Conservation (phyloP, 53 echinoderm and acorn worm genomes). For the Paracentrotus lividus region DNA sequence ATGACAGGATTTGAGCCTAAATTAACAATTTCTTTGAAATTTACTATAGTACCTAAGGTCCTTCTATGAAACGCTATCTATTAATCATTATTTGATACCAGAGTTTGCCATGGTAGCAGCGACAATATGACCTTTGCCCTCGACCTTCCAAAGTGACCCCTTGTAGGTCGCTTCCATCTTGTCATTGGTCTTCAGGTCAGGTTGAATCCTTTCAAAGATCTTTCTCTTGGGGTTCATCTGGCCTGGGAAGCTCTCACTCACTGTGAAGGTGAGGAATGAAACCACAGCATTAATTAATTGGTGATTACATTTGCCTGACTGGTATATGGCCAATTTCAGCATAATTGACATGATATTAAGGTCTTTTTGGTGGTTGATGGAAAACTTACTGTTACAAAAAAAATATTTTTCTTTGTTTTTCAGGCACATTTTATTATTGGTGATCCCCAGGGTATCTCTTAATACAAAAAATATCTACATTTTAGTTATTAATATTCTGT, state of each 20-base stretch:
- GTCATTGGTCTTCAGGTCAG: conserved; percentile 80
- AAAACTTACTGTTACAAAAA: too few relatives aligned
- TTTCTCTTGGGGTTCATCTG: conserved; percentile 99
- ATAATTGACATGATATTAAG: too few relatives aligned
- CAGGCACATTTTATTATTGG: too few relatives aligned
- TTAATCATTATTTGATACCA: conserved; percentile 76
- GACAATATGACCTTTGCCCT: conserved; percentile 87
- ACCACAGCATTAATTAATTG: neutral
- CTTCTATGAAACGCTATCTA: neutral
- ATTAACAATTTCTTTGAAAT: neutral
- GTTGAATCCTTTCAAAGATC: conserved; percentile 93
- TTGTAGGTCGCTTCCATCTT: conserved; percentile 93
- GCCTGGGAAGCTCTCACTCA: conserved; percentile 84
- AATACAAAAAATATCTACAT: too few relatives aligned
- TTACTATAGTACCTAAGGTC: neutral
- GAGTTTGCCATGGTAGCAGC: conserved; percentile 86
- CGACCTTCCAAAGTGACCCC: conserved; percentile 83
- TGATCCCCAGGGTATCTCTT: too few relatives aligned
- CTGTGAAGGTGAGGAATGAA: conserved; percentile 56
- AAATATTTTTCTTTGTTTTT: too few relatives aligned
- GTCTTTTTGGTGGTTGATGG: too few relatives aligned
- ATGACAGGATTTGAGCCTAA: neutral
- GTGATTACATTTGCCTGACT: too few relatives aligned
- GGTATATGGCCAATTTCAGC: too few relatives aligned
- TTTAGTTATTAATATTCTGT: too few relatives aligned